Percentiles rank a stretch among this genome's conserved stretches.
Evolutionary conservation across 1,140 invertebrate genomes (phyloP).

Genomic region (Atta cephalotes): DNA sequence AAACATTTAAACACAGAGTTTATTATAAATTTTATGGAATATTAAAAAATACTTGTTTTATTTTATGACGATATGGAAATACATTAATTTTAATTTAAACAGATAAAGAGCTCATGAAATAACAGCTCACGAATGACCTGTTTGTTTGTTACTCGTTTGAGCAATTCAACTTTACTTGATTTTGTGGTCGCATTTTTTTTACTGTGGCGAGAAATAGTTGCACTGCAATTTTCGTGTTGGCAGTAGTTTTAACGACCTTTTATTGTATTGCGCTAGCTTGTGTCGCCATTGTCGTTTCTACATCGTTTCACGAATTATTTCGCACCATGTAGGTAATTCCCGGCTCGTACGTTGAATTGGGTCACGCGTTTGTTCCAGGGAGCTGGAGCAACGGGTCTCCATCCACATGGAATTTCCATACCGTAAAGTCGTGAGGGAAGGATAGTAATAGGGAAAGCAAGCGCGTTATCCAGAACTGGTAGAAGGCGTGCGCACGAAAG

Average conservation of each 20-base stretch:
- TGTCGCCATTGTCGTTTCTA: conserved; percentile 32
- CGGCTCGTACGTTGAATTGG: conserved; percentile 40
- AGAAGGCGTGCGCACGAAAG: conserved; percentile 18
- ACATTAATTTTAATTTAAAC: neutral
- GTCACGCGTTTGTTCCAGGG: conserved; percentile 28
- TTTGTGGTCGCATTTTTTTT: neutral
- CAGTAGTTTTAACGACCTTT: conserved; percentile 8
- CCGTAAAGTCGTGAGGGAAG: conserved; percentile 31
- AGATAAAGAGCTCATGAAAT: neutral
- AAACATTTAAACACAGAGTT: neutral
- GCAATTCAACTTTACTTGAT: conserved; percentile 11
- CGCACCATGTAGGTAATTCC: conserved; percentile 32
- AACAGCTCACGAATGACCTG: neutral
- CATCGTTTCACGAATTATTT: conserved; percentile 53
- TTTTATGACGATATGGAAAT: neutral
- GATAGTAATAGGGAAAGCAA: neutral
- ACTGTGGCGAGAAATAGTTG: conserved; percentile 7
- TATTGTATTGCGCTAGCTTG: neutral
- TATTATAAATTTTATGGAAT: neutral
- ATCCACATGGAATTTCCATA: conserved; percentile 46
- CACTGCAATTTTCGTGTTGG: conserved; percentile 3
- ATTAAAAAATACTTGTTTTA: neutral
- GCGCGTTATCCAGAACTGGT: conserved; percentile 4
- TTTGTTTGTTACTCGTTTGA: neutral
- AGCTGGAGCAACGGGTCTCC: conserved; percentile 4